Percentiles rank a stretch among this genome's conserved stretches.
Conservation (phyloP, 2,113 vertebrate species). For the Scortum barcoo region DNA sequence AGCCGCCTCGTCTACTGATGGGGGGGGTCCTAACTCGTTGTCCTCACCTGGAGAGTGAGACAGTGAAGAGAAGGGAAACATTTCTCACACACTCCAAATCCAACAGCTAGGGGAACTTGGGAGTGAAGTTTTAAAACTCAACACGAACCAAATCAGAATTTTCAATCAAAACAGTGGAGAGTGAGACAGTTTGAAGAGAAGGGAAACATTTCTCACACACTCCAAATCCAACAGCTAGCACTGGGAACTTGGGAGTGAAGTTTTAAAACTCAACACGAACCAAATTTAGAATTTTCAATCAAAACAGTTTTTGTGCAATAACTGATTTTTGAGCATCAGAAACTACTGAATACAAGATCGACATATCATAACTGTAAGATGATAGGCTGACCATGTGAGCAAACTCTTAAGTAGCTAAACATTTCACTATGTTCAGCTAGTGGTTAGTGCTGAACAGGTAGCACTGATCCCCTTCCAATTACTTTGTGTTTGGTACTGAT, state of each 20-base stretch:
- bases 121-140: background rate
- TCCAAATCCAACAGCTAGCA: background rate
- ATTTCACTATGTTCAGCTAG: no score
- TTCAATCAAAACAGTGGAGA: conserved; percentile 35
- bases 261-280: background rate
- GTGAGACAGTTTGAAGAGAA: background rate
- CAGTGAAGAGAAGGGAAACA: background rate
- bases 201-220: background rate
- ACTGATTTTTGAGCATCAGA: background rate
- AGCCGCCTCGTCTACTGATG: conserved; percentile 95
- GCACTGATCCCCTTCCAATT: no score
- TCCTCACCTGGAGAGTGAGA: conserved; percentile 62
- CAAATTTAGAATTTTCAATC: background rate
- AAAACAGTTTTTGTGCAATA: background rate
- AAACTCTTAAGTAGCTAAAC: no score
- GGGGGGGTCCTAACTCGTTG: conserved; percentile 93
- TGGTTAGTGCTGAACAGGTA: no score
- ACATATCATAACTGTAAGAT: background rate
- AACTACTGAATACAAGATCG: background rate
- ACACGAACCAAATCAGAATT: background rate
- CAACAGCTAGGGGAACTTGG: background rate
- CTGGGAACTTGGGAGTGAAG: background rate
- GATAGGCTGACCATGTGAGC: no score
- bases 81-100: background rate
- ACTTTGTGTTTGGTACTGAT: no score